Percentiles rank a stretch among this genome's conserved stretches.
Conservation (phyloP, 2,888 invertebrate genomes). For the Polyommatus icarus region DNA sequence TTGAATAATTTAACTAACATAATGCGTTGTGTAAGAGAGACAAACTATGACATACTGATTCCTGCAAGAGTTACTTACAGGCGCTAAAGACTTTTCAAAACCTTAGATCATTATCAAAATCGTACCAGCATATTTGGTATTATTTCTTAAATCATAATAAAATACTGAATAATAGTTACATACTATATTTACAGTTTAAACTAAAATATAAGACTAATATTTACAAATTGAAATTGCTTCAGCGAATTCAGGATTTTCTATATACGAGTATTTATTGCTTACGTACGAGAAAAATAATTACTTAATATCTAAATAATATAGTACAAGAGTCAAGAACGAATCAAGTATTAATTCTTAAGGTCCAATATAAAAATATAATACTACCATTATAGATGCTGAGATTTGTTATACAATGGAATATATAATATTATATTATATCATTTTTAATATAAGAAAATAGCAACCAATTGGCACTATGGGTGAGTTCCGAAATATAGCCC, state of each 20-base stretch:
- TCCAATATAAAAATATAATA: constrained; percentile 26
- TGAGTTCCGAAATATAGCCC: not conserved
- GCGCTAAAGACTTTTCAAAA: too few relatives aligned
- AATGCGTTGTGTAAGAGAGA: not conserved
- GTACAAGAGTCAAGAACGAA: not conserved
- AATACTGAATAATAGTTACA: constrained; percentile 21
- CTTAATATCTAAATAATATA: not conserved
- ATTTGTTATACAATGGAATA: not conserved
- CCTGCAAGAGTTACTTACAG: too few relatives aligned
- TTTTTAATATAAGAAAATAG: not conserved
- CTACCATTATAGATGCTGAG: not conserved
- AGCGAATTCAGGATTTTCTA: not conserved
- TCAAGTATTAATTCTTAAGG: not conserved
- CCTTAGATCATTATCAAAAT: too few relatives aligned
- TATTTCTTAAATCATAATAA: constrained; percentile 11
- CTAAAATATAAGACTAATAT: not conserved
- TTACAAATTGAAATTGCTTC: constrained; percentile 24
- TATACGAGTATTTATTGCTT: constrained; percentile 17
- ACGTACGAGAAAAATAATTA: not conserved
- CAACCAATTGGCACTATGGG: not conserved
- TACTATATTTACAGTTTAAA: constrained; percentile 24
- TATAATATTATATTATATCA: not conserved
- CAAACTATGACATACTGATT: not conserved
- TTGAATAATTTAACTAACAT: not conserved
- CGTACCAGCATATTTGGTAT: not conserved